Evolutionary conservation across 2,797 vertebrate genomes (phyloP).

Genomic region (Macropus fuliginosus): DNA sequence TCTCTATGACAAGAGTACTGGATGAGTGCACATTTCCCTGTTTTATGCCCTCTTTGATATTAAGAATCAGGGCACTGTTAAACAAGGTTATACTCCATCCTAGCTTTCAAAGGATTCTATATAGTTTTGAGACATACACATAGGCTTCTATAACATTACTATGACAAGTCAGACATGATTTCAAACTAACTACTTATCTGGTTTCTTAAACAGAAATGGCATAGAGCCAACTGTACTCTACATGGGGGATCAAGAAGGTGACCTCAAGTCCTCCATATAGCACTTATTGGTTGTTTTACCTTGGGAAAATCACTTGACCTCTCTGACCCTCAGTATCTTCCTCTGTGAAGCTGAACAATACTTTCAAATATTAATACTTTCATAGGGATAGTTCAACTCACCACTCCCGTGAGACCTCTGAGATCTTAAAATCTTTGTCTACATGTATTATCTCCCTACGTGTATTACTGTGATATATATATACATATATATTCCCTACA

Average conservation of each 20-base stretch:
- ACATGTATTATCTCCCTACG: neutral
- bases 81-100: neutral
- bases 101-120: neutral
- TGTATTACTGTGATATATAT: neutral
- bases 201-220: neutral
- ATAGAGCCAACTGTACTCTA: neutral
- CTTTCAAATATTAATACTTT: neutral
- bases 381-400: neutral
- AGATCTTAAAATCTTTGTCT: neutral
- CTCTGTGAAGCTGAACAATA: neutral
- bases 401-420: neutral
- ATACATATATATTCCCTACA: neutral
- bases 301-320: neutral
- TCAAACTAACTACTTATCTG: neutral
- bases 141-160: neutral
- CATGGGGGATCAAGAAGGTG: neutral
- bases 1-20: neutral
- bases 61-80: neutral
- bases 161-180: neutral
- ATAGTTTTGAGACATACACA: neutral
- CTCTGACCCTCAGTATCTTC: neutral
- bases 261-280: neutral
- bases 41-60: neutral
- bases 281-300: neutral
- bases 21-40: neutral